Conservation (phyloP, 53 echinoderm and acorn worm species). For the Antedon mediterranea region DNA sequence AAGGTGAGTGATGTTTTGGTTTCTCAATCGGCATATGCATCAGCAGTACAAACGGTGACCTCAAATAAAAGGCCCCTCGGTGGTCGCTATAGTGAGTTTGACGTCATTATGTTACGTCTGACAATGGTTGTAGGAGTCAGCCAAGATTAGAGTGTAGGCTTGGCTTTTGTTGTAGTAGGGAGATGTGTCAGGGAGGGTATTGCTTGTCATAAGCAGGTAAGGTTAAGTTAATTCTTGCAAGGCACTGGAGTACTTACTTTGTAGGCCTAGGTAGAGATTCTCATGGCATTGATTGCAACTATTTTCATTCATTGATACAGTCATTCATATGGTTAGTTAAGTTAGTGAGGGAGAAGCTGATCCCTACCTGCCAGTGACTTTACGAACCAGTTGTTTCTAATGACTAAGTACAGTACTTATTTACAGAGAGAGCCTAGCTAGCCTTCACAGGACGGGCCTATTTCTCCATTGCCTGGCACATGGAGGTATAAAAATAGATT, state of each 20-base stretch:
- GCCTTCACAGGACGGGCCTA: no score
- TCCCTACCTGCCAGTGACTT: no score
- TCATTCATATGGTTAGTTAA: no score
- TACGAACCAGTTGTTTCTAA: no score
- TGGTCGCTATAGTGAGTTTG: not conserved
- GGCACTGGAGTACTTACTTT: not conserved
- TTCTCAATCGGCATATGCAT: not conserved
- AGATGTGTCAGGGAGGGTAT: not conserved
- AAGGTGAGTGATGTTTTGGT: not conserved
- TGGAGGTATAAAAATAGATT: no score
- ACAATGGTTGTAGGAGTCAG: not conserved
- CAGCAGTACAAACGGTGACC: not conserved
- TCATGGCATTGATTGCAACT: no score
- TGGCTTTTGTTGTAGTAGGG: not conserved
- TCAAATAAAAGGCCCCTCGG: not conserved
- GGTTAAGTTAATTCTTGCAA: not conserved
- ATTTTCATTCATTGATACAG: no score
- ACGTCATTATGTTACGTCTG: not conserved
- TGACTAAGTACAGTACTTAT: no score
- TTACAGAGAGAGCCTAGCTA: no score
- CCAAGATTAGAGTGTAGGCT: not conserved
- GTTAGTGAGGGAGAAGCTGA: no score
- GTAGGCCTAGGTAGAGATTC: not conserved
- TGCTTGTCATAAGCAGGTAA: not conserved
- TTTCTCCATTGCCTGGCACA: no score